These are phyloP conservation scores for Scelioninae gen. 1 DNA, from an alignment of 2,888 invertebrate genomes.

Conservation along the genomic window DNA sequence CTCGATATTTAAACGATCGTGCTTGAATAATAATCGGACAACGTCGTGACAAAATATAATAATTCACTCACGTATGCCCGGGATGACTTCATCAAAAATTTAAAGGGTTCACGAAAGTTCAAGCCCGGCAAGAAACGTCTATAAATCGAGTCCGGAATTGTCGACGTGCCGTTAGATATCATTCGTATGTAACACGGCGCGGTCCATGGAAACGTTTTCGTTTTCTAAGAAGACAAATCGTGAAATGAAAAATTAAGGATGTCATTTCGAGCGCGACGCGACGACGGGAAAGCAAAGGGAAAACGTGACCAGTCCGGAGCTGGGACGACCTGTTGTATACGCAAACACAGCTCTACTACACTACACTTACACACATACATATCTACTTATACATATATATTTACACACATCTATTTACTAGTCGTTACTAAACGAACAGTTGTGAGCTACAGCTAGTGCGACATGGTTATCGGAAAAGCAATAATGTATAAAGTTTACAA, in stretches of 20 bases:
- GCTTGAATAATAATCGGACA: slow-evolving; percentile 9
- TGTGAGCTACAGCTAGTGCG: slow-evolving; percentile 76
- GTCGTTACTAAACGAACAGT: slow-evolving; percentile 75
- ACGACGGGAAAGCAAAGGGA: slow-evolving; percentile 56
- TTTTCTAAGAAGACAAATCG: slow-evolving; percentile 67
- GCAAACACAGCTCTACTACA: slow-evolving; percentile 41
- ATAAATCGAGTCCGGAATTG: slow-evolving; percentile 57
- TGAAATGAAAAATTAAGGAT: slow-evolving; percentile 68
- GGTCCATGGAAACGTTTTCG: slow-evolving; percentile 56
- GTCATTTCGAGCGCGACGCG: slow-evolving; percentile 58
- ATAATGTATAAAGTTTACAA: slow-evolving; percentile 84
- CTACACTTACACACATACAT: slow-evolving; percentile 40
- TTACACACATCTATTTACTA: slow-evolving; percentile 50
- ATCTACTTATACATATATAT: slow-evolving; percentile 8
- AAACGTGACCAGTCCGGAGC: slow-evolving; percentile 62
- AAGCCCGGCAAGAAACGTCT: slow-evolving; percentile 41
- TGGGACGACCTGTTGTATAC: slow-evolving; percentile 65
- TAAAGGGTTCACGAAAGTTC: slow-evolving; percentile 45
- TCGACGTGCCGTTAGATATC: slow-evolving; percentile 37
- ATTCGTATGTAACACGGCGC: slow-evolving; percentile 57
- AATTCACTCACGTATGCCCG: slow-evolving; percentile 12
- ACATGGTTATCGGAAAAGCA: slow-evolving; percentile 83
- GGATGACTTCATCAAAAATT: slow-evolving; percentile 29
- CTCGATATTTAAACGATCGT: no score
- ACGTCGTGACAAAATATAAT: slow-evolving; percentile 21